Evolutionary conservation across 2,797 vertebrate genomes (phyloP).

Genomic region (Lepilemur ruficaudatus): DNA sequence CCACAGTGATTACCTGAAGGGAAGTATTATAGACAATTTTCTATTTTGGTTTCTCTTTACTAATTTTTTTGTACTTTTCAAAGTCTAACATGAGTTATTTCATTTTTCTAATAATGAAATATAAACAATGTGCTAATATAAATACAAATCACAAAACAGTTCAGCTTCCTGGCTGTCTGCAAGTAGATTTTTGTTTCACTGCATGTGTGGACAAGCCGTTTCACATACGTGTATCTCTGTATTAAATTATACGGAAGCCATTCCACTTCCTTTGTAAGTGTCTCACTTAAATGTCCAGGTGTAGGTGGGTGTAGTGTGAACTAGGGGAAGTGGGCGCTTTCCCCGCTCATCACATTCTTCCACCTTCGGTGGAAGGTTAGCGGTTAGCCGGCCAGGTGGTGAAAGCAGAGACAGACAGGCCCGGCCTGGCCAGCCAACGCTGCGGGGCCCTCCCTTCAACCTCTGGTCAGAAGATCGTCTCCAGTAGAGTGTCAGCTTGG

Average conservation of each 20-base stretch:
- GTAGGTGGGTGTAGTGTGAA: not conserved
- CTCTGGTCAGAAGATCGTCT: not conserved
- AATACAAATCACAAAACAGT: not conserved
- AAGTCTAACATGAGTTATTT: conserved; percentile 14
- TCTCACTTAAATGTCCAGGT: not conserved
- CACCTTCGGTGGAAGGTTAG: not conserved
- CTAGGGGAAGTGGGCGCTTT: not conserved
- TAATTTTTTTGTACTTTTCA: conserved; percentile 9
- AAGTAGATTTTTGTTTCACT: conserved; percentile 32
- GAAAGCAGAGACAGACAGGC: not conserved
- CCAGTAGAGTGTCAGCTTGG: too few relatives aligned
- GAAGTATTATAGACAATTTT: not conserved
- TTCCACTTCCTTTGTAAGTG: not conserved
- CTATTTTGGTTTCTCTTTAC: not conserved
- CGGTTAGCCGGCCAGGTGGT: rapidly evolving
- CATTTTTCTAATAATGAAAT: conserved; percentile 48
- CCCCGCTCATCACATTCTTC: too few relatives aligned
- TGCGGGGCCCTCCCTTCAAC: rapidly evolving
- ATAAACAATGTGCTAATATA: not conserved
- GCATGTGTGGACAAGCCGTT: not conserved
- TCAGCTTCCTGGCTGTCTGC: not conserved
- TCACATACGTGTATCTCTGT: not conserved
- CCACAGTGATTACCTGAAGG: not conserved
- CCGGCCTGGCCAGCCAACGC: rapidly evolving
- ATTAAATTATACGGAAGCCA: conserved; percentile 14